Base-by-base conservation (phyloP, 1,140 invertebrate species). In the Drosophila trapezifrons region DNA sequence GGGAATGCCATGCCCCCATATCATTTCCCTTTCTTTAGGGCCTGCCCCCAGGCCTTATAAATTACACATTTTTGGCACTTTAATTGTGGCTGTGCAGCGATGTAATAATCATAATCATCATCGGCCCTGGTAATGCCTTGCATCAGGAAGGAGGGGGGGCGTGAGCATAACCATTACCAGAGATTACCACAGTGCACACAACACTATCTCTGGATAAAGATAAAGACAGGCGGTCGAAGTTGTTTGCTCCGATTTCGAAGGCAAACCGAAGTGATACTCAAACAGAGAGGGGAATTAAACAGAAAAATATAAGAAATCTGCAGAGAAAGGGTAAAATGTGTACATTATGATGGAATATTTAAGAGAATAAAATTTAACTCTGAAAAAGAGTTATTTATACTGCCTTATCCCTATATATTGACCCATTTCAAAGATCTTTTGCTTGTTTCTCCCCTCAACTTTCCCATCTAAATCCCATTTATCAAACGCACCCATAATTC, bases 81-180 rank as follows among this genome's bases (percentile, higher is more conserved):
- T 85, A 85, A 85, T 77, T 85, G 74, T 74, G 64, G 67, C 60
- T 77, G 77, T 77, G 77, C 81, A 84, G 73, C 64, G 18, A 10
- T 65, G 73, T 70, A 84, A 77, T 70, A 74, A 80, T 73, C 74
- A 52, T 58, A 45, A 76, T 65, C 22, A 58, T 62, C 74, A 22
- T 15, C 29, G 29, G 29, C 29, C 29, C 10, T 32, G 35, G 38
- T 55, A 80, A 65, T 51, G 54, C 49, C 54, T 22, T n/a, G n/a
- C 29, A 22, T 20, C 27, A 9, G 18, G 46, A 18, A 18, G 51
- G n/a, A n/a, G 13, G 18, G 27, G 40, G 58, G 63, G 32, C 17
- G 22, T 29, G 56, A 25, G 54, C 69, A 79, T 79, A 69, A 46
- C 65, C 59, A 79, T 79, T 80, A 59, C 55, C 59, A 51, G 32